Evolutionary conservation across 2,113 vertebrate genomes (phyloP).

Genomic region (Amblyornis subalaris): DNA sequence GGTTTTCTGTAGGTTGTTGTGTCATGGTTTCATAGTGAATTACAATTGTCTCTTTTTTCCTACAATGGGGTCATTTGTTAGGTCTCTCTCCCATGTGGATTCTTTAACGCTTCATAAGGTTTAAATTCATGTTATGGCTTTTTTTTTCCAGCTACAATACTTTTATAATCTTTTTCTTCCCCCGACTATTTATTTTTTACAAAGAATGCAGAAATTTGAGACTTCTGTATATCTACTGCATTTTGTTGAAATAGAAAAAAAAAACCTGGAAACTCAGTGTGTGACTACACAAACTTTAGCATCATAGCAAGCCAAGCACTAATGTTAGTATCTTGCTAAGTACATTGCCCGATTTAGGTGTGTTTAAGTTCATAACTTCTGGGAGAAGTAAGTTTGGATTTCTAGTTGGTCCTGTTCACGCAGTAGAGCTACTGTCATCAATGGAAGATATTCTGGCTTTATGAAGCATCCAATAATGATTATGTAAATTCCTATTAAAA

Average conservation of each 20-base stretch:
- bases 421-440: background rate
- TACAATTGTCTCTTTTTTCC: slow-evolving; percentile 13
- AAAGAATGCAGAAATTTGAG: background rate
- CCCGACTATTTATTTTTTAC: background rate
- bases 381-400: background rate
- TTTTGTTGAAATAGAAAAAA: background rate
- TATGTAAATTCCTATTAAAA: slow-evolving; percentile 16
- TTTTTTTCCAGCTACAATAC: background rate
- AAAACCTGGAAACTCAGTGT: background rate
- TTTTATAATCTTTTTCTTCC: background rate
- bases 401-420: background rate
- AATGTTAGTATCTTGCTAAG: background rate
- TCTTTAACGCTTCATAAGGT: slow-evolving; percentile 39
- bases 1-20: background rate
- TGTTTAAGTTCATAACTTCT: background rate
- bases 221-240: background rate
- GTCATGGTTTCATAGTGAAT: slow-evolving; percentile 9
- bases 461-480: background rate
- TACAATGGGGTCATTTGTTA: background rate
- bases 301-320: background rate
- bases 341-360: background rate
- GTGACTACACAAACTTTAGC: background rate
- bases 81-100: slow-evolving; percentile 3
- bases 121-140: background rate
- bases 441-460: background rate